Conservation (phyloP, 2,113 vertebrate genomes). For the Cinclus cinclus region DNA sequence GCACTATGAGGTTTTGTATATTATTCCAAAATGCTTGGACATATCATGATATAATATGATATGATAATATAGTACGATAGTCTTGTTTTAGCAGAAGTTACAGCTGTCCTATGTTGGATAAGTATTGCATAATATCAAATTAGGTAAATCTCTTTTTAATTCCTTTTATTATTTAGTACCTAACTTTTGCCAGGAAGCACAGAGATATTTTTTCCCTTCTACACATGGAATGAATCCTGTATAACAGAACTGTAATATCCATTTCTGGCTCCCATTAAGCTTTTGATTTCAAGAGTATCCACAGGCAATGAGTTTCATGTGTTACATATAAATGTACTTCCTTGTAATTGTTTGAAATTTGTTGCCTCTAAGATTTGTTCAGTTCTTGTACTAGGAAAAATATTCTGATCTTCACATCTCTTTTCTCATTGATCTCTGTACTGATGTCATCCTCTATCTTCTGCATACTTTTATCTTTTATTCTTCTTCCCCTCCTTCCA, state of each 20-base stretch:
- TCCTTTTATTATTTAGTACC: neutral
- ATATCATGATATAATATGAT: neutral
- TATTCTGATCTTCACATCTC: neutral
- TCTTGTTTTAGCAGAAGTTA: neutral
- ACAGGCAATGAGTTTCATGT: slow-evolving; percentile 30
- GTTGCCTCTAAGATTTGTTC: neutral
- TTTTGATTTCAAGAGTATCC: slow-evolving; percentile 10
- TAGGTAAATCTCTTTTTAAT: neutral
- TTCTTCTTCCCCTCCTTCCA: neutral
- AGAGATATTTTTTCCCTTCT: neutral
- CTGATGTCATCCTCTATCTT: neutral
- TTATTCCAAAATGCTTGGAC: neutral
- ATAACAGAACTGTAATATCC: neutral
- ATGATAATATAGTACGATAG: neutral
- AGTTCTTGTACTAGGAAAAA: neutral
- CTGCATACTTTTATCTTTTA: neutral
- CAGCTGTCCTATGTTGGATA: neutral
- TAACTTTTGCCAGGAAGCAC: neutral
- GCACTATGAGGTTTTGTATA: neutral
- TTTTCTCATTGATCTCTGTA: neutral
- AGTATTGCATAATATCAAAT: neutral
- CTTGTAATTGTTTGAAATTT: neutral
- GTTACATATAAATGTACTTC: slow-evolving; percentile 1
- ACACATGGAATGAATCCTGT: neutral
- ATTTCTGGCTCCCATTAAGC: slow-evolving; percentile 19